Evolutionary conservation across 2,888 invertebrate species (phyloP), one percentile per base, ranked within the genome.

Genomic region (Nysson spinosus): DNA sequence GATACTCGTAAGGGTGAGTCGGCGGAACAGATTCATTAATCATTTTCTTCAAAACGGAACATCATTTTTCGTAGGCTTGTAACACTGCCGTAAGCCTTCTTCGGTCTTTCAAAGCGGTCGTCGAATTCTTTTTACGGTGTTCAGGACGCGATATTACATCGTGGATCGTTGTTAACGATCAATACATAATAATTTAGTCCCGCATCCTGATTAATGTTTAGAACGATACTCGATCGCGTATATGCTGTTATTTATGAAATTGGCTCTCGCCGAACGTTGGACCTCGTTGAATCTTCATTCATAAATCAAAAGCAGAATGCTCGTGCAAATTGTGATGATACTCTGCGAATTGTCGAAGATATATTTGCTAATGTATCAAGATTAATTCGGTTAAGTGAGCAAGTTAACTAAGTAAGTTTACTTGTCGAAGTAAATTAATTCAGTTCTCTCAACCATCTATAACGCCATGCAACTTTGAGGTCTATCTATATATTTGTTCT

Each of bases 181-280:
- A 56, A 69, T 70, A 60, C 49, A 47, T 58, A 71, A 71, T 69
- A 65, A 69, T 65, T 60, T 60, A 51, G 55, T 57, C 32, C 24
- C 20, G 28, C 24, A 57, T 28, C 22, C n/a, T 43, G 43, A 43
- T 56, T 56, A 49, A 37, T 17, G 50, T 35, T n/a, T 6, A 37
- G 43, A 34, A 40, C 44, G 46, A 46, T 34, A 39, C n/a, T 19
- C 39, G 40, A 62, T 69, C 69, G 62, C 63, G 56, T 61, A 52
- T 28, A 51, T 32, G 49, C 42, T 37, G 49, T 63, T 69, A 54
- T 69, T 57, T 58, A 69, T 63, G 58, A 63, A 50, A 69, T 58
- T 57, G 32, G 32, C 20, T 16, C 14, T 57, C 49, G 50, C 65
- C 51, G 37, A 46, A 19, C 34, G 11, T 34, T 17, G 40, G 22